phyloP scores from a whole-genome alignment of 1,140 invertebrate species.

The Nasonia longicornis region DNA sequence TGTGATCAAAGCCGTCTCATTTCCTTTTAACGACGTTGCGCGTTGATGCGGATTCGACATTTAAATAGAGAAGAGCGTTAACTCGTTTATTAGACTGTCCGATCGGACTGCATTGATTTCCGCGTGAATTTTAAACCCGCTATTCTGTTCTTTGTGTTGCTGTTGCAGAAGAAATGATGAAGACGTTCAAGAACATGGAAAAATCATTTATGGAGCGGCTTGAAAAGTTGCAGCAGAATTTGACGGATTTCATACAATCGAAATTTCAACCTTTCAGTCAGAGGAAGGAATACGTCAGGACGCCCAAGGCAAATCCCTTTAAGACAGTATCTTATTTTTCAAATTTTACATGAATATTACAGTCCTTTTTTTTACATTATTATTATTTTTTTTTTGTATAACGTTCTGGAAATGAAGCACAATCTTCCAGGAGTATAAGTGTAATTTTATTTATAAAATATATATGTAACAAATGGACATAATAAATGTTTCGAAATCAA shows the following conservation, averaged over 20 bases:
- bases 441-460: conserved; percentile 13
- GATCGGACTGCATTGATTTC: too few species aligned
- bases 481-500: background rate
- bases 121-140: background rate
- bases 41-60: too few species aligned
- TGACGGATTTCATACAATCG: conserved; percentile 30
- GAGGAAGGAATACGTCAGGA: background rate
- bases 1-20: too few species aligned
- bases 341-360: background rate
- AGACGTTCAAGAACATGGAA: conserved; percentile 52
- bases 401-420: background rate
- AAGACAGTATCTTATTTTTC: conserved; percentile 13
- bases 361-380: background rate
- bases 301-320: conserved; percentile 11
- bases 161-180: conserved; percentile 53
- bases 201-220: conserved; percentile 47
- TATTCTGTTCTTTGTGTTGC: background rate
- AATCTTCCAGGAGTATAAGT: background rate
- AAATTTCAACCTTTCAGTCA: background rate
- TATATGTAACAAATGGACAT: background rate
- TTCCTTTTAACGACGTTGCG: too few species aligned
- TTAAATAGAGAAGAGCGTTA: too few species aligned
- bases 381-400: background rate
- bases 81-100: too few species aligned
- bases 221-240: conserved; percentile 37